Evolutionary conservation across 2,888 invertebrate species (phyloP), one percentile per base, ranked within the genome.

Genomic region (Noctua comes): DNA sequence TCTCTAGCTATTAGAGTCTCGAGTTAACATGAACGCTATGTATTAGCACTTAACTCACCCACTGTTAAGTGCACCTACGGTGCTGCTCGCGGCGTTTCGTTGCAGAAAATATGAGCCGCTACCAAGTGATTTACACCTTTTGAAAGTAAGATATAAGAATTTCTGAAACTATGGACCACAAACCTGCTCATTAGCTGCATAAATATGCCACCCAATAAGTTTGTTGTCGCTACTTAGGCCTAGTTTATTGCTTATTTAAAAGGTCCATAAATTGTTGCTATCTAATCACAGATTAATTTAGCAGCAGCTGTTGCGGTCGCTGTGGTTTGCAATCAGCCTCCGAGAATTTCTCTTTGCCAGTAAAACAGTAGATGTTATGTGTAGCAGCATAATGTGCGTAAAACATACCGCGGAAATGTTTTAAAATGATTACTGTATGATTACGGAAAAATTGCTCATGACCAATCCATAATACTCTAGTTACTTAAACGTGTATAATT

Each of bases 271-370:
- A 86, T 88, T 83, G 68, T 78, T 36, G 76, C 73, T 76, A 83
- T 80, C 83, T 83, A 84, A 82, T 85, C 82, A 85, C 48, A 76
- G 82, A 86, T 88, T 88, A 86, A 82, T 80, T 80, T 78, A 75
- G 73, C 48, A 40, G 64, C 76, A 68, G 76, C 68, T 66, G 83
- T 77, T 86, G 89, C 80, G 90, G 89, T 90, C 75, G 80, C 80
- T 87, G 91, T 81, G 90, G 89, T 92, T 92, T 90, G 86, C 84
- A 88, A 89, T 90, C 88, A 89, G 84, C 75, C 64, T 36, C 68
- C 24, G 72, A 88, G 84, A 86, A 83, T 87, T 85, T 90, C 90
- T 84, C 84, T 81, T 80, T 87, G 86, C 64, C 84, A 88, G 85
- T 84, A 82, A 83, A 88, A 88, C 83, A 83, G 68, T 84, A 62